phyloP scores from a whole-genome alignment of 2,888 invertebrate species.

The Lasioglossum calceatum region DNA sequence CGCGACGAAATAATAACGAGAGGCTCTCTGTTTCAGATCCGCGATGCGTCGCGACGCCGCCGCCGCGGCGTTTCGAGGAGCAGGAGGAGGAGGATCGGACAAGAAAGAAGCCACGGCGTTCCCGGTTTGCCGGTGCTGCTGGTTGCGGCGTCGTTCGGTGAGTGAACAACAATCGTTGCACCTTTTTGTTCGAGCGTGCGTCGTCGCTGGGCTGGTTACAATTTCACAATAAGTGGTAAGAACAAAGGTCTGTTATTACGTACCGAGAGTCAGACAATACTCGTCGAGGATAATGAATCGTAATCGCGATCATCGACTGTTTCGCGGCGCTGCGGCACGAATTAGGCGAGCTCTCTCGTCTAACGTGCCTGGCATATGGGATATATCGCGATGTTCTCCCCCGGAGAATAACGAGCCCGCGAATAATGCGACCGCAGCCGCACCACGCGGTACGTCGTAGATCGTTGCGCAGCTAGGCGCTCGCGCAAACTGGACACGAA shows the following conservation, averaged over 20 bases:
- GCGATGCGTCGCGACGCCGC: neutral
- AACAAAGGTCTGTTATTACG: slow-evolving; percentile 64
- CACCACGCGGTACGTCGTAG: neutral
- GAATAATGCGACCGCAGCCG: slow-evolving; percentile 40
- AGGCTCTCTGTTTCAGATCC: slow-evolving; percentile 21
- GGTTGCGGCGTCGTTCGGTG: slow-evolving; percentile 16
- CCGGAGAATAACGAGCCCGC: slow-evolving; percentile 53
- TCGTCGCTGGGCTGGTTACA: slow-evolving; percentile 52
- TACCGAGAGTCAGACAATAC: slow-evolving; percentile 56
- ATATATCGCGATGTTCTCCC: slow-evolving; percentile 47
- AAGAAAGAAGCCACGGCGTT: neutral
- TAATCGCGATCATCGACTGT: slow-evolving; percentile 61
- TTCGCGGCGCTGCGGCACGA: slow-evolving; percentile 54
- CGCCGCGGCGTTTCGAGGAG: neutral
- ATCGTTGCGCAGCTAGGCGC: slow-evolving; percentile 29
- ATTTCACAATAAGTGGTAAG: slow-evolving; percentile 61
- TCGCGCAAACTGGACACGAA: slow-evolving; percentile 25
- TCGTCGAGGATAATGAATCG: slow-evolving; percentile 64
- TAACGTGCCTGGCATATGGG: slow-evolving; percentile 56
- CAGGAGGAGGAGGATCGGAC: neutral
- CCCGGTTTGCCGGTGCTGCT: neutral
- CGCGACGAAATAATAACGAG: slow-evolving; percentile 15
- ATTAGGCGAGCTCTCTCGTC: slow-evolving; percentile 60
- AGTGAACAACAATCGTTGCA: slow-evolving; percentile 44
- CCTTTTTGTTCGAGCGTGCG: slow-evolving; percentile 47